phyloP scores from a whole-genome alignment of 2,888 invertebrate genomes.

The Agriopis leucophaearia region DNA sequence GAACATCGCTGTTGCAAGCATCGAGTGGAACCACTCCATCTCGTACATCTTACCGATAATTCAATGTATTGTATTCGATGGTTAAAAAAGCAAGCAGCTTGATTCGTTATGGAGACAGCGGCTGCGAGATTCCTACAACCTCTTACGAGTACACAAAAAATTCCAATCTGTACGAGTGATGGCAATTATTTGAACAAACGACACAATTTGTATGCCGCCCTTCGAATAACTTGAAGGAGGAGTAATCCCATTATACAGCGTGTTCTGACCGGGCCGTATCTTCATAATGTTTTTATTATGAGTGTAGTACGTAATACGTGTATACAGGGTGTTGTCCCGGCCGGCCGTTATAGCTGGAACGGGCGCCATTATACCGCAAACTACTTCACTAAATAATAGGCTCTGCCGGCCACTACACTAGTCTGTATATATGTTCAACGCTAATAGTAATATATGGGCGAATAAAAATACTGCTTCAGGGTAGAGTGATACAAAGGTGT shows the following conservation, averaged over 20 bases:
- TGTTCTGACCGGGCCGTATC: constrained; percentile 38
- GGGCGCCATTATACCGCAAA: constrained; percentile 59
- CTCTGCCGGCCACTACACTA: constrained; percentile 43
- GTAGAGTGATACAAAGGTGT: constrained; percentile 31
- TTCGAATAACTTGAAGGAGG: constrained; percentile 28
- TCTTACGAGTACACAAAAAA: neutral
- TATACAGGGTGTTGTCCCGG: constrained; percentile 39
- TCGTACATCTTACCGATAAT: too few species aligned
- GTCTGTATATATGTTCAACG: constrained; percentile 41
- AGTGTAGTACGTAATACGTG: constrained; percentile 32
- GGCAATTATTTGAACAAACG: constrained; percentile 21
- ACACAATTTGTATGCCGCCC: constrained; percentile 24
- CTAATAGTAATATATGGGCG: constrained; percentile 43
- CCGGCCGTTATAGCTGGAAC: constrained; percentile 54
- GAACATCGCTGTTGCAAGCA: too few species aligned
- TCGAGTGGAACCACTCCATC: too few species aligned
- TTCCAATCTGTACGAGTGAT: constrained; percentile 1
- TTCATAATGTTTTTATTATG: constrained; percentile 49
- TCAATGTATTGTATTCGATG: neutral
- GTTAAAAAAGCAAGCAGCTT: neutral
- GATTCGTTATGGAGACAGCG: neutral
- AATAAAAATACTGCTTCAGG: constrained; percentile 36
- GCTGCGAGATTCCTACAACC: neutral
- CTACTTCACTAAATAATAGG: constrained; percentile 64
- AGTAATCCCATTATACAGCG: constrained; percentile 38